Conservation (phyloP, 2,888 invertebrate genomes). For the Eurytoma adleriae region DNA sequence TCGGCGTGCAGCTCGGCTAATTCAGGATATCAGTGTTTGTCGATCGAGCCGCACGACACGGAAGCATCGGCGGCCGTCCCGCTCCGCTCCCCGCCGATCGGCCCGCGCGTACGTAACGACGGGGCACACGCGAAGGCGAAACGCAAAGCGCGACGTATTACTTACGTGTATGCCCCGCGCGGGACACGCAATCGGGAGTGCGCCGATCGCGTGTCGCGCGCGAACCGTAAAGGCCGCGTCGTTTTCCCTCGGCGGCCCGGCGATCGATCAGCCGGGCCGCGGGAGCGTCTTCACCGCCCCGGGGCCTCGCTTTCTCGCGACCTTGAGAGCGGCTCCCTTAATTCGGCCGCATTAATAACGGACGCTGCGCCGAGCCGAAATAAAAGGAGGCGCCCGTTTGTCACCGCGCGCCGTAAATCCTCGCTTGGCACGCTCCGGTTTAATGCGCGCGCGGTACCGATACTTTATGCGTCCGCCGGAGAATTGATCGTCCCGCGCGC, state of each 20-base stretch:
- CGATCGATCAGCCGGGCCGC: too few relatives aligned
- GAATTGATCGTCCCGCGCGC: slow-evolving; percentile 41
- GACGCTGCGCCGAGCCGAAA: background rate
- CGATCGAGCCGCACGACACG: background rate
- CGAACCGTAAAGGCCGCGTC: background rate
- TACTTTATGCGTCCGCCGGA: slow-evolving; percentile 26
- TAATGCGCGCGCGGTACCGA: slow-evolving; percentile 11
- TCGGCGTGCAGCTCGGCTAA: background rate
- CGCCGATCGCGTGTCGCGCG: background rate
- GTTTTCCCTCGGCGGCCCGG: background rate
- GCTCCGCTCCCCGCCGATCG: background rate
- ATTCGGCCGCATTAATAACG: slow-evolving; percentile 43
- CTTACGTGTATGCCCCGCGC: background rate
- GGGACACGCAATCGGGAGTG: slow-evolving; percentile 9
- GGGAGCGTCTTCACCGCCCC: slow-evolving; percentile 20
- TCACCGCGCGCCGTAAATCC: slow-evolving; percentile 44
- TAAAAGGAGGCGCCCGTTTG: slow-evolving; percentile 16
- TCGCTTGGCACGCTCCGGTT: background rate
- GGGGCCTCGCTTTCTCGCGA: background rate
- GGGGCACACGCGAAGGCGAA: background rate
- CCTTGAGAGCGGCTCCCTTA: slow-evolving; percentile 27
- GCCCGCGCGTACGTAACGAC: background rate
- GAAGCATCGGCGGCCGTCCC: background rate
- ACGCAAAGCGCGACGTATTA: slow-evolving; percentile 12
- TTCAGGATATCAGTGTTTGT: background rate